phyloP scores from a whole-genome alignment of 1,140 invertebrate genomes.

The Dryas iulia region DNA sequence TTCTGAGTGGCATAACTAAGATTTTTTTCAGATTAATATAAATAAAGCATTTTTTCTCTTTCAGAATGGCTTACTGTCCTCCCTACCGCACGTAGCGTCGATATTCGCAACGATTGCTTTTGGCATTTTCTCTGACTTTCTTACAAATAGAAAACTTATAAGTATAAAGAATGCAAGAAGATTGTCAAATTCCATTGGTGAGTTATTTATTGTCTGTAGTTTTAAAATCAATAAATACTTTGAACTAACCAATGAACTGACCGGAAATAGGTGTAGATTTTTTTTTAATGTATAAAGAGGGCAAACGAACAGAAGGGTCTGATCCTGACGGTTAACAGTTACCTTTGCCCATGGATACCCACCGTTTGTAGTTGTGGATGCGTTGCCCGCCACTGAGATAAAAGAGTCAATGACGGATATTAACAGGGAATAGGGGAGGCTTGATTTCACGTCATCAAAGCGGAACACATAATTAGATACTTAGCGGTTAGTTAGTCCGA shows the following conservation, averaged over 20 bases:
- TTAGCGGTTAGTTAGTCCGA: too few relatives aligned
- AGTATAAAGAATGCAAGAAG: slow-evolving; percentile 57
- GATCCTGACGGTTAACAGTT: too few relatives aligned
- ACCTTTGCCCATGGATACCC: too few relatives aligned
- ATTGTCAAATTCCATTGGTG: slow-evolving; percentile 72
- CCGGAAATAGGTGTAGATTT: too few relatives aligned
- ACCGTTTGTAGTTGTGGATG: too few relatives aligned
- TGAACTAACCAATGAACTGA: not conserved
- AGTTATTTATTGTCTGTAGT: slow-evolving; percentile 20
- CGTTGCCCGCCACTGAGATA: too few relatives aligned
- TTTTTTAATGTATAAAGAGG: too few relatives aligned
- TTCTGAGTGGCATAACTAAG: not conserved
- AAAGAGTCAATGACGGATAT: too few relatives aligned
- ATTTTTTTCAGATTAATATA: not conserved
- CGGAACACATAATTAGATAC: too few relatives aligned
- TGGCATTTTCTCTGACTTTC: slow-evolving; percentile 62
- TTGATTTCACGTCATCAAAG: too few relatives aligned
- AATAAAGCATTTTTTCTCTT: slow-evolving; percentile 21
- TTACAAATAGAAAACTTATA: slow-evolving; percentile 54
- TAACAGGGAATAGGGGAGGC: too few relatives aligned
- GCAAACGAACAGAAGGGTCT: too few relatives aligned
- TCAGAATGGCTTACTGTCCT: slow-evolving; percentile 83
- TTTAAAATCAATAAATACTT: not conserved
- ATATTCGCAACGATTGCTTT: slow-evolving; percentile 62
- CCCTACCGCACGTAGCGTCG: slow-evolving; percentile 82